These are phyloP conservation scores for Pocillopora damicornis DNA, from an alignment of 64 coral and sea anemone genomes.

Conservation along the genomic window DNA sequence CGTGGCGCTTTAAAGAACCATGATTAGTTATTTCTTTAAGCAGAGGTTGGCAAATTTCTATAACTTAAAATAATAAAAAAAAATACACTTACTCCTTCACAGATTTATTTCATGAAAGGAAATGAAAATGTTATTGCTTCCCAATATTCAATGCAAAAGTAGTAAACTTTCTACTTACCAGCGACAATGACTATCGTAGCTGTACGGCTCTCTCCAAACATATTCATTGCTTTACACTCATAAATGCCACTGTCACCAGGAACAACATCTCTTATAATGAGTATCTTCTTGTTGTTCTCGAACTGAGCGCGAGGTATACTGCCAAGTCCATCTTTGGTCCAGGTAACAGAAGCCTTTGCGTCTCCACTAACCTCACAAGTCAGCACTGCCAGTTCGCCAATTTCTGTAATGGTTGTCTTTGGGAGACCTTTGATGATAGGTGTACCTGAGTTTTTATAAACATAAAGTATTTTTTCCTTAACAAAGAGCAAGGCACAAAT, in stretches of 20 bases:
- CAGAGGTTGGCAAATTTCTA: too few species aligned
- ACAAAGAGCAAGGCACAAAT: not conserved
- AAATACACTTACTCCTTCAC: too few species aligned
- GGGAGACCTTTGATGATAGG: not conserved
- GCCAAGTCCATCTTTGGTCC: not conserved
- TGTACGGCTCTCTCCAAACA: not conserved
- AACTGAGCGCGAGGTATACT: not conserved
- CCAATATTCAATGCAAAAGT: too few species aligned
- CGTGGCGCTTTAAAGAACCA: too few species aligned
- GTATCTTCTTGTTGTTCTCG: not conserved
- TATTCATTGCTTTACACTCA: not conserved
- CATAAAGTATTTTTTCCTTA: not conserved
- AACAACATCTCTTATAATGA: not conserved
- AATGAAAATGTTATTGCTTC: too few species aligned
- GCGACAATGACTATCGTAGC: not conserved
- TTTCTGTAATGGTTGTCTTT: not conserved
- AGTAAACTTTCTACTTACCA: not conserved
- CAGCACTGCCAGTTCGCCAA: not conserved
- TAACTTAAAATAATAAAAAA: too few species aligned
- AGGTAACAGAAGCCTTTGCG: not conserved
- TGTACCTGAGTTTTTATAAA: not conserved
- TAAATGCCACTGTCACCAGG: not conserved
- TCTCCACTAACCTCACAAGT: not conserved
- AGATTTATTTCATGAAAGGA: too few species aligned
- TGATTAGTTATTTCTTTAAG: too few species aligned